Evolutionary conservation across 1,140 invertebrate species (phyloP), one percentile per base, ranked within the genome.

Genomic region (Scaptomyza pallida): DNA sequence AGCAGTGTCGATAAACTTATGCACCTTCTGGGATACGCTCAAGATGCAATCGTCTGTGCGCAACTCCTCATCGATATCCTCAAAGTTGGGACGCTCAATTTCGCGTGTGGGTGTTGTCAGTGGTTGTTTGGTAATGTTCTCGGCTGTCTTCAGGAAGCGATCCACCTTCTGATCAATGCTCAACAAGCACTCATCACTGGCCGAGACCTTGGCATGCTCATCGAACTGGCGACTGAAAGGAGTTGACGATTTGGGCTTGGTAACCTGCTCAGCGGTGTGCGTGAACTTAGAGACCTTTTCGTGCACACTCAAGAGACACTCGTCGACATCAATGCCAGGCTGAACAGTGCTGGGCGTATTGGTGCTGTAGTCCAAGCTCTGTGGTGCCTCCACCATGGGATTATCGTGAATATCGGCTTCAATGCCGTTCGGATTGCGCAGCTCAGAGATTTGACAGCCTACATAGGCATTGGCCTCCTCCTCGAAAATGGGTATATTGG

Each of bases 101-200:
- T 92, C 93, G 23, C 92, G 90, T 0, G 92, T 79, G 40, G 91
- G 73, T 76, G 92, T 72, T 21, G 72, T 68, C 50, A 16, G 2
- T 15, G 81, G 92, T 17, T 90, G 81, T 17, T 90, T 86, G 48
- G 92, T 93, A 0, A 93, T 89, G 47, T 93, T 93, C 89, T 95
- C 94, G 44, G 94, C 93, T 26, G 93, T 94, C 73, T 92, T 93
- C 40, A 94, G 91, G 68, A 95, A 95, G 43, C 94, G 93, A 76
- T 93, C 93, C 12, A 94, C 94, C 91, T 95, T 95, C 60, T 94
- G 93, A 64, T 94, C 94, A 3, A 95, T 94, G 69, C 93, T 94
- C 35, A 94, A 85, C 51, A 94, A 90, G 21, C 93, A 94, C 56
- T 94, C 94, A 77, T 94, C 94, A 85, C 93, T 92, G 63, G 92